Conservation (phyloP, 2,113 vertebrate genomes). For the Silurus glanis region DNA sequence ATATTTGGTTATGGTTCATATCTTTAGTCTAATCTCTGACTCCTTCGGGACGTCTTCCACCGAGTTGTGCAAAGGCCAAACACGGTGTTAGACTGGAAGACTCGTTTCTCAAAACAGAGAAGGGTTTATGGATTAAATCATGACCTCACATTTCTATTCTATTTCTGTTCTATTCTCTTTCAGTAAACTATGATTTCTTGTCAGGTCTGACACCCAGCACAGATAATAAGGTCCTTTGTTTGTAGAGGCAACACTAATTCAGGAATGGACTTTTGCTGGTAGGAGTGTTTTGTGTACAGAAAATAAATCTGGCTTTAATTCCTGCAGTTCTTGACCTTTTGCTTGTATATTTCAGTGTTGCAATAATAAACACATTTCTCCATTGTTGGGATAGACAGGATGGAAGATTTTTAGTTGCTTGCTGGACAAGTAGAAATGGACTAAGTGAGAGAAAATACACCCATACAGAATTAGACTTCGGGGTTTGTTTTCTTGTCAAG, state of each 20-base stretch:
- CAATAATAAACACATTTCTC: not conserved
- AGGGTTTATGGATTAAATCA: not conserved
- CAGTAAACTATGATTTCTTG: not conserved
- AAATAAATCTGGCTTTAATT: slow-evolving; percentile 14
- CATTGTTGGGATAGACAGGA: not conserved
- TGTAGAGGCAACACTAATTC: not conserved
- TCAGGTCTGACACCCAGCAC: not conserved
- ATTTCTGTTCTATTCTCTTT: not conserved
- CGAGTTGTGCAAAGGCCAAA: not conserved
- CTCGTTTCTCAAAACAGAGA: too few species aligned
- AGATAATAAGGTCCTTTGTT: not conserved
- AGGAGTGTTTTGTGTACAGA: not conserved
- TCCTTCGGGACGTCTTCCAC: not conserved
- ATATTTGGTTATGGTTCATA: not conserved
- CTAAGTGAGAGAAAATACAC: too few species aligned
- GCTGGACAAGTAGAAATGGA: not conserved
- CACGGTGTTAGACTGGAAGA: not conserved
- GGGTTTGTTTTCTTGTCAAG: not conserved
- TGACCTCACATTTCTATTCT: not conserved
- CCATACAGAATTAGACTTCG: not conserved
- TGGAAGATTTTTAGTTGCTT: not conserved
- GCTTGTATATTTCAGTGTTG: not conserved
- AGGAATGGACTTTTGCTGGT: not conserved
- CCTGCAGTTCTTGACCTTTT: slow-evolving; percentile 1
- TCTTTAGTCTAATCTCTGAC: not conserved